Conservation (phyloP, 2,113 vertebrate species). For the Embiotoca jacksoni region DNA sequence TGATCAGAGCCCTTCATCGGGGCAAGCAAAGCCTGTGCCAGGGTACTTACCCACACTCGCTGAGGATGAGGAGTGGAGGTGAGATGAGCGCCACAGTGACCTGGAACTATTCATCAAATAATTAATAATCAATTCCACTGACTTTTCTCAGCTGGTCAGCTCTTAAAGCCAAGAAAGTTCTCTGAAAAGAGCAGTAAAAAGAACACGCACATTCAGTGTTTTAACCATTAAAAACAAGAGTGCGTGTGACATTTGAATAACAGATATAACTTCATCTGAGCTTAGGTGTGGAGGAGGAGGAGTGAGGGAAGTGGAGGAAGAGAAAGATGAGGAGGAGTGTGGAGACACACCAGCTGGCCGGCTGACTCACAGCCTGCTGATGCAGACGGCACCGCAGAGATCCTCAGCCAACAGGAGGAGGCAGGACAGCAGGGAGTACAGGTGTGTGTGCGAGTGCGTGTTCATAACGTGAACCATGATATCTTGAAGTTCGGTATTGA, state of each 20-base stretch:
- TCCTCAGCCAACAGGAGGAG: conserved; percentile 82
- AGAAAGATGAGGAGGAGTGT: conserved; percentile 76
- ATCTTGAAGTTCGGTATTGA: not conserved
- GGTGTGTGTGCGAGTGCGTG: conserved; percentile 80
- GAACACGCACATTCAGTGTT: not conserved
- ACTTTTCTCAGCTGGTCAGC: not conserved
- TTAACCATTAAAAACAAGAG: not conserved
- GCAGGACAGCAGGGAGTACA: conserved; percentile 90
- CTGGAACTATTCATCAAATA: too few species aligned
- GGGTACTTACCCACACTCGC: conserved; percentile 93
- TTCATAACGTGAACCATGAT: not conserved
- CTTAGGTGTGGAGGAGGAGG: conserved; percentile 68
- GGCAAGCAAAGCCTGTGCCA: conserved; percentile 87
- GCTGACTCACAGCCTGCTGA: conserved; percentile 91
- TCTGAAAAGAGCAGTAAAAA: too few species aligned
- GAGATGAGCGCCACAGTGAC: conserved; percentile 60
- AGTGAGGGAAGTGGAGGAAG: conserved; percentile 52
- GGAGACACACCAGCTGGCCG: conserved; percentile 82
- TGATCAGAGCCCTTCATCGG: conserved; percentile 92
- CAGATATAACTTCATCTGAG: not conserved
- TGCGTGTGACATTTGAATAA: conserved; percentile 5
- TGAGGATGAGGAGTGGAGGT: conserved; percentile 95
- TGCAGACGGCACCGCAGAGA: conserved; percentile 89
- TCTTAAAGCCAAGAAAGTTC: too few species aligned
- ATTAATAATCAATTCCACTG: too few species aligned